Evolutionary conservation across 2,888 invertebrate species (phyloP), one percentile per base, ranked within the genome.

Genomic region (Aporophyla nigra): DNA sequence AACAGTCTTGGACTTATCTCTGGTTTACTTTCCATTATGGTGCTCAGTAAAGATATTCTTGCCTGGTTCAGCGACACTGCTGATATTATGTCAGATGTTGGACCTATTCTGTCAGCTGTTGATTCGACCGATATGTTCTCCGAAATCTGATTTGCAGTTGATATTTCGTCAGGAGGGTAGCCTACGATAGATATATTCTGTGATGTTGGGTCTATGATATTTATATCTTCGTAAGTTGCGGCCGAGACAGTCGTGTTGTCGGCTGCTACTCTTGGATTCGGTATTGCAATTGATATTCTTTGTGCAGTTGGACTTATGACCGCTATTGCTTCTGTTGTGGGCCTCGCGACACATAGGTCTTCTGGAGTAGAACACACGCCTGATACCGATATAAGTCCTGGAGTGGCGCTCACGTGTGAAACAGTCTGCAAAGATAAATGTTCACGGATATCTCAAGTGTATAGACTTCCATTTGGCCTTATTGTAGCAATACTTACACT

Each of bases 371-470:
- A 12, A 24, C 86, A 85, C n/a, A 87, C 71, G 46, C 82, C 82
- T 53, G 81, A 88, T 69, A 93, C 85, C 19, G 88, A 87, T 24
- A 93, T 86, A 87, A 88, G 85, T 77, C 94, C 92, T 65, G 94
- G 93, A 74, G 88, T 85, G 75, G 91, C 90, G 71, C 91, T 91
- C 76, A 94, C 87, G 82, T 91, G 90, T 1, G 93, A 91, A 51
- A 94, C 91, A 33, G 90, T 93, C 96, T 96, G 94, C 73, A 94
- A 93, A 75, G 74, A 43, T 40, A 74, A 66, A 68, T 40, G 0
- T 69, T 49, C 2, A 16, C 1, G 21, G 0, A 66, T 49, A 66
- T 33, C 19, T 12, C 21, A 53, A 69, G 6, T 33, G 19, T 53
- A 33, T 33, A n/a, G 24, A n/a, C 46, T 10, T 46, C 12, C n/a